Evolutionary conservation across 1,140 invertebrate species (phyloP).

Genomic region (Pseudobourletiella spinata): DNA sequence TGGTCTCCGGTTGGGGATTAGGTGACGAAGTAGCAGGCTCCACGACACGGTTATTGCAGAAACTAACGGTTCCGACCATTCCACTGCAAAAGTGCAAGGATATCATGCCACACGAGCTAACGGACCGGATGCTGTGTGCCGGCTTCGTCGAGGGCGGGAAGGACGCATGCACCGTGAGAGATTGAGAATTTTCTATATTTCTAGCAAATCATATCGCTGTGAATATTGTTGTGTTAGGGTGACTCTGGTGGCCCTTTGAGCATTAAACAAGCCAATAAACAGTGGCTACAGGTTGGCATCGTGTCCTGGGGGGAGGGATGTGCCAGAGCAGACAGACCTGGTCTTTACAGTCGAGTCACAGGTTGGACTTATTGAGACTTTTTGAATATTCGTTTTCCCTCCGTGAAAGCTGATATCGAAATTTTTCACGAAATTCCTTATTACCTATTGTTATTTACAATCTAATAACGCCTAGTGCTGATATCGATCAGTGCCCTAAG

Average conservation of each 20-base stretch:
- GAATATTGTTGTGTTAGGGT: background rate
- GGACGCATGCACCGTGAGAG: background rate
- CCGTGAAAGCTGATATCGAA: background rate
- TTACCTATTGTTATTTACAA: background rate
- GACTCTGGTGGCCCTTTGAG: conserved; percentile 19
- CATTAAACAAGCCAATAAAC: background rate
- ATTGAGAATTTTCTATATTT: background rate
- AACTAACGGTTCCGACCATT: conserved; percentile 12
- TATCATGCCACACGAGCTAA: conserved; percentile 17
- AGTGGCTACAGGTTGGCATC: conserved; percentile 46
- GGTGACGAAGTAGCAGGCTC: conserved; percentile 15
- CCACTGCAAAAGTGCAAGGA: background rate
- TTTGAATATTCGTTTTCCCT: background rate
- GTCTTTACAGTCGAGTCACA: background rate
- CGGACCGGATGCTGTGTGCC: conserved; percentile 58
- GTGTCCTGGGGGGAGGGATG: conserved; percentile 4
- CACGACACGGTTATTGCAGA: conserved; percentile 10
- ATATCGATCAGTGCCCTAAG: background rate
- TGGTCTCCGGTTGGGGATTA: background rate
- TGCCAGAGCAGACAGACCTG: background rate
- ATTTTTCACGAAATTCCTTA: background rate
- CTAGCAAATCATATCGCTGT: background rate
- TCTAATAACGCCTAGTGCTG: background rate
- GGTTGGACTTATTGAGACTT: background rate
- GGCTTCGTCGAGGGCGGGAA: conserved; percentile 42